Evolutionary conservation across 1,140 invertebrate genomes (phyloP), one percentile per base, ranked within the genome.

Genomic region (Penaeus chinensis): DNA sequence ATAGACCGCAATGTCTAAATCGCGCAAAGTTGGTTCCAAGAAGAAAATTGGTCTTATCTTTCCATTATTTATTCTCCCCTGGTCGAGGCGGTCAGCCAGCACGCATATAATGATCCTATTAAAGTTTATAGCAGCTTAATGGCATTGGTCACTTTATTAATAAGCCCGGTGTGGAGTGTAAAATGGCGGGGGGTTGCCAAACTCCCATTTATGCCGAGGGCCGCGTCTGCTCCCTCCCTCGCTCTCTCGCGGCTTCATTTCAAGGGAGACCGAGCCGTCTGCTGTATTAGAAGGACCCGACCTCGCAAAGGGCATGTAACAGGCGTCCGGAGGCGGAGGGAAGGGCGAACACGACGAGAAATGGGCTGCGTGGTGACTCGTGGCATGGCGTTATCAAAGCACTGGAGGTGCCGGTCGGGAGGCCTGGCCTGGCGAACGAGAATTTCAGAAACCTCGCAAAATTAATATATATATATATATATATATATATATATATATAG

Each of bases 91-190:
- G 84, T 61, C 63, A n/a, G 62, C 62, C 81, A 69, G 76, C 62
- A 69, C 62, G 84, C 76, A 80, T 85, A 80, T 85, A 79, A 85
- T 85, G 84, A 80, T 85, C 62, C 76, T 63, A 80, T 85, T 85
- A 85, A 85, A 85, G 19, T 85, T 85, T 85, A 85, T 85, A n/a
- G 77, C n/a, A 42, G 22, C 76, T 85, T 85, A 79, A 80, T 79
- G 84, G 62, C 22, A 24, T 79, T 65, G 84, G 84, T 77, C 84
- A 85, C 74, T 85, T 85, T 85, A 85, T 85, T 85, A 85, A 85
- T 85, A 80, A 85, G 71, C 20, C 22, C 42, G 80, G 32, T 61
- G 63, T 37, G 61, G 61, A 82, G 80, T 63, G 60, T 32, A 37
- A 69, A 74, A 74, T 74, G 71, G 27, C 27, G n/a, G 27, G 13